phyloP scores from a whole-genome alignment of 2,888 invertebrate species.

The Bembecia ichneumoniformis region DNA sequence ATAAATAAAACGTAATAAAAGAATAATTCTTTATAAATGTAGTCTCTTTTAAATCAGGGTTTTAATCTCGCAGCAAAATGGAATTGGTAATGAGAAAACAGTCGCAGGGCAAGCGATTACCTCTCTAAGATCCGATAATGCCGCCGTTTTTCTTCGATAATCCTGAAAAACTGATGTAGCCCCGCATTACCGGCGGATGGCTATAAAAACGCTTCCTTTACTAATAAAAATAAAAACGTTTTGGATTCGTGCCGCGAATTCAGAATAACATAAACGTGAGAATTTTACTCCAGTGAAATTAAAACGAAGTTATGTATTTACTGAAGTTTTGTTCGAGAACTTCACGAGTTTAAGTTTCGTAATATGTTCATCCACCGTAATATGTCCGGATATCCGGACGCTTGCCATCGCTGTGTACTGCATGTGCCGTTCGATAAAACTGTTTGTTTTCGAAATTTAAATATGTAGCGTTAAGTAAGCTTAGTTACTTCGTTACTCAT shows the following conservation, averaged over 20 bases:
- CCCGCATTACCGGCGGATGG: slow-evolving; percentile 28
- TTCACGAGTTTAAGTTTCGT: too few species aligned
- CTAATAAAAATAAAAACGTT: slow-evolving; percentile 47
- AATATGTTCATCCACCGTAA: too few species aligned
- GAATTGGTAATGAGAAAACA: slow-evolving; percentile 54
- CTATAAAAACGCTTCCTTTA: slow-evolving; percentile 39
- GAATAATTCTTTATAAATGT: slow-evolving; percentile 1
- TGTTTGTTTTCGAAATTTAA: too few species aligned
- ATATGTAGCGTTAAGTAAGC: too few species aligned
- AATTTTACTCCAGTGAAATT: background rate
- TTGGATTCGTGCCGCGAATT: slow-evolving; percentile 12
- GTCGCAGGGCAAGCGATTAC: slow-evolving; percentile 45
- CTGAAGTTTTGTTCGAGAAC: too few species aligned
- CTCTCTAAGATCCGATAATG: slow-evolving; percentile 59
- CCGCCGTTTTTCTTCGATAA: slow-evolving; percentile 62
- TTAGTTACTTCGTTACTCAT: too few species aligned
- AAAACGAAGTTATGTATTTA: background rate
- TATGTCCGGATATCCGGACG: too few species aligned
- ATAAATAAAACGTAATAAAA: too few species aligned
- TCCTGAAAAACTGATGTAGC: slow-evolving; percentile 60
- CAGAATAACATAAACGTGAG: background rate
- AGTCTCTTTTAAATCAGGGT: slow-evolving; percentile 10
- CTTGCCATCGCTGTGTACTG: too few species aligned
- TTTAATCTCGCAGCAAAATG: slow-evolving; percentile 25
- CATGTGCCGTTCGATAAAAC: too few species aligned